Conservation (phyloP, 2,113 vertebrate genomes). For the Aviceda subcristata region DNA sequence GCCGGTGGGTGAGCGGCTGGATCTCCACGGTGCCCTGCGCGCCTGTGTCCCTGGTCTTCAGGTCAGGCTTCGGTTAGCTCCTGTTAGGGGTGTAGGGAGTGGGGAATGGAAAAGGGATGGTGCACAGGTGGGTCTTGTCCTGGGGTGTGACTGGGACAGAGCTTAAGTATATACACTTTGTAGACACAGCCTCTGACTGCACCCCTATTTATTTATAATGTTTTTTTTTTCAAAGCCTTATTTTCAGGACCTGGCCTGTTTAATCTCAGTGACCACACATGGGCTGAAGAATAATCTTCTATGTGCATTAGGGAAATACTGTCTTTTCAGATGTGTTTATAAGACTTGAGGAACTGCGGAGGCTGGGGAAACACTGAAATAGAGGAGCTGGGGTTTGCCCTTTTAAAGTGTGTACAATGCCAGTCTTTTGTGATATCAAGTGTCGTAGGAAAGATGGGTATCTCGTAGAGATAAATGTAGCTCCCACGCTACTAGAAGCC, state of each 20-base stretch:
- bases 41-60: not conserved
- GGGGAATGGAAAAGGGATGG: not conserved
- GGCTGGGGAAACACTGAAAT: not conserved
- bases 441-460: not conserved
- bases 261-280: not conserved
- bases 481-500: not conserved
- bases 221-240: not conserved
- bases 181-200: not conserved
- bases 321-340: not conserved
- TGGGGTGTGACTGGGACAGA: not conserved
- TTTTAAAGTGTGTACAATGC: not conserved
- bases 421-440: not conserved
- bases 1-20: not conserved
- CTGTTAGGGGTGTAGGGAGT: too few species aligned
- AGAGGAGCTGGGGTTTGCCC: not conserved
- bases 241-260: not conserved
- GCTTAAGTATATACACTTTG: not conserved
- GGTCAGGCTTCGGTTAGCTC: not conserved
- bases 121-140: not conserved
- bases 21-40: rapidly evolving
- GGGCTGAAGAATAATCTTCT: not conserved
- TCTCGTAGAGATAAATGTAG: not conserved
- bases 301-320: not conserved
- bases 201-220: not conserved
- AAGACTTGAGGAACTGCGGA: not conserved